Conservation (phyloP, 37 sponge, comb jelly and placozoan genomes). For the Mnemiopsis leidyi region DNA sequence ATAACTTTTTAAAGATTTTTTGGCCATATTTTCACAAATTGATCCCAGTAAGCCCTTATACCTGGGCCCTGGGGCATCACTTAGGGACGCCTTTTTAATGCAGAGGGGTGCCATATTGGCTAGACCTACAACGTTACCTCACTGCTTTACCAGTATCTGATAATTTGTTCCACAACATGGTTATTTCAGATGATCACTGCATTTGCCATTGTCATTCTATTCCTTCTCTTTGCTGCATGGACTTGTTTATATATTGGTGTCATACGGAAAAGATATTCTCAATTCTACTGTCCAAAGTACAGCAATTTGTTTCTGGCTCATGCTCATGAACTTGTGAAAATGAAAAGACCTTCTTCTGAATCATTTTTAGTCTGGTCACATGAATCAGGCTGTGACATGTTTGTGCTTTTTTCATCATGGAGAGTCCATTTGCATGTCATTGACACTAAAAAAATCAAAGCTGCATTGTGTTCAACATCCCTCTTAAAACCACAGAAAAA, state of each 20-base stretch:
- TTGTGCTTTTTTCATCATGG: constrained; percentile 37
- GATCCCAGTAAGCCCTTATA: too few relatives aligned
- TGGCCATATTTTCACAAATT: too few relatives aligned
- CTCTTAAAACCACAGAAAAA: not conserved
- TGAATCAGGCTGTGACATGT: constrained; percentile 1
- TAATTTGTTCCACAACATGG: too few relatives aligned
- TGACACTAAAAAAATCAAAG: constrained; percentile 4
- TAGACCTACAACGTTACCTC: too few relatives aligned
- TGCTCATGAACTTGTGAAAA: constrained; percentile 34
- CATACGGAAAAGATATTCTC: not conserved
- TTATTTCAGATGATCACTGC: not conserved
- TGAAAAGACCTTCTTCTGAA: not conserved
- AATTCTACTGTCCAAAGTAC: not conserved
- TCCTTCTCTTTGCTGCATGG: not conserved
- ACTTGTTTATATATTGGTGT: not conserved
- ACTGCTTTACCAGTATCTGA: too few relatives aligned
- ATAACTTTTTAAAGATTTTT: too few relatives aligned
- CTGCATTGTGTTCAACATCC: not conserved
- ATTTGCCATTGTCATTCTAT: not conserved
- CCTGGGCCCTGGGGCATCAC: too few relatives aligned
- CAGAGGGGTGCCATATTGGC: too few relatives aligned
- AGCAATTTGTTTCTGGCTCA: not conserved
- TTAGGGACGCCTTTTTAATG: too few relatives aligned
- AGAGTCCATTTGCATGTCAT: not conserved
- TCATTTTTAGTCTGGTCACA: not conserved